A percentile compares a stretch with the other conserved stretches of the same genome.
Conservation (phyloP, 2,113 vertebrate genomes). For the Microcebus jonahi region DNA sequence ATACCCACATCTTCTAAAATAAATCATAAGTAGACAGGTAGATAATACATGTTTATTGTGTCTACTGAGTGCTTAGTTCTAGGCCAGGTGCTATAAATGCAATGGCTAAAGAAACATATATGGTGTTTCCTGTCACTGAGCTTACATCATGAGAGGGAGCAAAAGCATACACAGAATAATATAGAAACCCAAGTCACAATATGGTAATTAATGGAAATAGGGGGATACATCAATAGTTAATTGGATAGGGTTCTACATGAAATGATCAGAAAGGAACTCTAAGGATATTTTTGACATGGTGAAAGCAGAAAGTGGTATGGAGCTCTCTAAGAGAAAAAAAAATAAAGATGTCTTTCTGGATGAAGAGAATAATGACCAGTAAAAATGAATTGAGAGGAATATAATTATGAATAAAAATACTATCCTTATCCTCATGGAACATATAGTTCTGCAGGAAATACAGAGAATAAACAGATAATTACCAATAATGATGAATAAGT, state of each 20-base stretch:
- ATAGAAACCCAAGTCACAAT: neutral
- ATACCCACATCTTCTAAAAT: neutral
- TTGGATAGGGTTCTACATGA: neutral
- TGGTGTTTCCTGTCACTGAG: neutral
- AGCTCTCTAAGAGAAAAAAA: neutral
- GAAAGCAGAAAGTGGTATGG: neutral
- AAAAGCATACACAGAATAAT: neutral
- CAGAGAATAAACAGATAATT: neutral
- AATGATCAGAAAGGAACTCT: neutral
- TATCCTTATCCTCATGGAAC: neutral
- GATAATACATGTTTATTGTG: neutral
- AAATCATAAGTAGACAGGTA: neutral
- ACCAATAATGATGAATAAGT: neutral
- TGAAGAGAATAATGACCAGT: neutral
- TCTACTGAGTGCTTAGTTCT: neutral
- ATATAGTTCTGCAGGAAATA: neutral
- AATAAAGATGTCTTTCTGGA: neutral
- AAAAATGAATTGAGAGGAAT: neutral
- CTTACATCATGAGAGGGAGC: neutral
- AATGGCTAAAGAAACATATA: conserved; percentile 6
- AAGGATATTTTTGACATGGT: neutral
- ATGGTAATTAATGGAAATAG: neutral
- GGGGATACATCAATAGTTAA: neutral
- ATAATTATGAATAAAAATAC: neutral
- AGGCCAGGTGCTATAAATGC: neutral